Evolutionary conservation across 2,888 invertebrate genomes (phyloP).

Genomic region (Emmelina monodactyla): DNA sequence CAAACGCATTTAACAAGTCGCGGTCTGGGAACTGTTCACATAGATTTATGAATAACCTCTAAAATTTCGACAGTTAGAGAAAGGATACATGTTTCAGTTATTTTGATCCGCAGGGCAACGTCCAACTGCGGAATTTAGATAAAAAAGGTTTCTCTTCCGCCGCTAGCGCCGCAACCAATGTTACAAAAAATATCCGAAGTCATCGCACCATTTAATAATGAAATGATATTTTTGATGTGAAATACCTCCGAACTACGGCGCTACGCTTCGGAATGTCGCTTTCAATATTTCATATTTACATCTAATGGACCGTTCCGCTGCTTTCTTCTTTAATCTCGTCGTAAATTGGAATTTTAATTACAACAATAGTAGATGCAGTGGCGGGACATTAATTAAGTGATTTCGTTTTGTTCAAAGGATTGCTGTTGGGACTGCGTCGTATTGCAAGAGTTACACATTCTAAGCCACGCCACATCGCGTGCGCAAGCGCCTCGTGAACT

Average conservation of each 20-base stretch:
- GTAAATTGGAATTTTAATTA: neutral
- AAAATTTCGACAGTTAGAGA: constrained; percentile 15
- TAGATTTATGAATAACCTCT: constrained; percentile 11
- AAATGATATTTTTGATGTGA: constrained; percentile 17
- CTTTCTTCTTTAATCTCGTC: neutral
- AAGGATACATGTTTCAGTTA: constrained; percentile 25
- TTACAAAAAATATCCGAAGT: constrained; percentile 33
- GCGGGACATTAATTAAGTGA: too few species aligned
- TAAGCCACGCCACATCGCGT: too few species aligned
- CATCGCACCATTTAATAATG: constrained; percentile 35
- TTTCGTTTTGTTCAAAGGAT: too few species aligned
- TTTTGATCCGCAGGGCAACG: constrained; percentile 11
- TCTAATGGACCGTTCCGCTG: neutral
- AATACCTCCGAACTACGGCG: constrained; percentile 16
- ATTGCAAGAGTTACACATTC: too few species aligned
- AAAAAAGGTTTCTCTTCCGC: constrained; percentile 21
- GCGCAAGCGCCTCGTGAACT: too few species aligned
- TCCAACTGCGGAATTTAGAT: constrained; percentile 3
- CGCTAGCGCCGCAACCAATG: constrained; percentile 13
- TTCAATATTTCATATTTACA: too few species aligned
- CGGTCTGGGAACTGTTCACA: constrained; percentile 19
- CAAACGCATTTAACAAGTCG: neutral
- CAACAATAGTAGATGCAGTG: neutral
- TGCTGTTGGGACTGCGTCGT: too few species aligned
- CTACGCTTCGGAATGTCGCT: constrained; percentile 28